Base-by-base conservation (phyloP, 1,140 invertebrate genomes). In the Zaprionus gabonicus region DNA sequence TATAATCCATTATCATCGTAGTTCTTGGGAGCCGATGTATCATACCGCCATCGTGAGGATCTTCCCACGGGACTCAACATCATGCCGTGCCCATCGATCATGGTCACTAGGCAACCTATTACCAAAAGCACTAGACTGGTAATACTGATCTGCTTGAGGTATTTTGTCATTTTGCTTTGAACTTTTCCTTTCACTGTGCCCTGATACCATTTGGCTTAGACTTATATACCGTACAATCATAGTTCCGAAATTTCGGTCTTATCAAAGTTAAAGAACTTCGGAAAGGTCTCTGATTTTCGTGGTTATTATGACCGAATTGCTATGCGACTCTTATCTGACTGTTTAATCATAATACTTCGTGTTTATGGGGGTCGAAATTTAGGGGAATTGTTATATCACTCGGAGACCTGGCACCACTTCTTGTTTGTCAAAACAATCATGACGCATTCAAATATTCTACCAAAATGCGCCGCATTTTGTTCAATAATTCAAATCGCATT, bases 1-100 rank as follows among this genome's bases (percentile, higher is more conserved):
- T 93, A 96, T 41, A 95, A 92, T 51, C 94, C 93, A 80, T 95
- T 95, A 72, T 96, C 96, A 46, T 95, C 91, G 57, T 94, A 95
- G 91, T 96, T 95, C 3, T 68, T 51, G 2, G 94, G 94, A 1
- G 94, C 94, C 7, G 92, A 74, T 55, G 93, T 93, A 25, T 95
- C 94, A 51, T 93, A 93, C 38, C 96, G 94, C 95, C 95, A 96
- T n/a, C 95, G 93, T 15, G 94, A 94, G 62, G 94, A 94, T 71
- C 96, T 93, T 31, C 95, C 94, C 7, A 95, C 94, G 0, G 96
- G 96, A 71, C 95, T 94, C 74, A 96, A 85, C 81, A 97, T 91
- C 92, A 95, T 94, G 4, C 96, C 96, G 92, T 97, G 96, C 9
- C 94, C 94, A 13, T 78, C 55, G 23, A 59, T 60, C 27, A 74